Evolutionary conservation across 1,140 invertebrate genomes (phyloP).

Genomic region (Littorina saxatilis): DNA sequence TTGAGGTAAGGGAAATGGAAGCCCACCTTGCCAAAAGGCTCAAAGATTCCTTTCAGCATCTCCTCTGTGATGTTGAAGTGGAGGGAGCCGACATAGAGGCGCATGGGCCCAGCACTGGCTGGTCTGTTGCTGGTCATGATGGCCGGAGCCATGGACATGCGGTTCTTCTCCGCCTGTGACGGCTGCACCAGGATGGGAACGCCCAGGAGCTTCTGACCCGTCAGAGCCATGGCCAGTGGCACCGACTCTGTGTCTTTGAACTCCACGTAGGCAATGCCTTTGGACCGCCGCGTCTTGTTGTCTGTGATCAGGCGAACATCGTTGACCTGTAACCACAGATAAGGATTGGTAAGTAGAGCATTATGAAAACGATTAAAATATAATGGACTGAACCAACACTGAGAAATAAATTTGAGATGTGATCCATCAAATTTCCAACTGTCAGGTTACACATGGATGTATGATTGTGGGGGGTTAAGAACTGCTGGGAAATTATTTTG

Average conservation of each 20-base stretch:
- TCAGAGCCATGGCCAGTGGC: constrained; percentile 95
- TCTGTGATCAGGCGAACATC: constrained; percentile 99
- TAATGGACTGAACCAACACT: too few species aligned
- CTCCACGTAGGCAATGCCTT: constrained; percentile 99
- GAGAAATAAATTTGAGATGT: too few species aligned
- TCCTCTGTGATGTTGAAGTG: constrained; percentile 99
- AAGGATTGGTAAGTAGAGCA: too few species aligned
- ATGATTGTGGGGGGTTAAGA: too few species aligned
- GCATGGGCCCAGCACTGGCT: constrained; percentile 88
- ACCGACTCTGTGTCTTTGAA: constrained; percentile 99
- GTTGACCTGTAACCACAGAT: constrained; percentile 78
- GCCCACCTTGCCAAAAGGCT: constrained; percentile 94
- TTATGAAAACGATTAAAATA: too few species aligned
- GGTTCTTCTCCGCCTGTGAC: constrained; percentile 98
- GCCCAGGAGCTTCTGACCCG: constrained; percentile 96
- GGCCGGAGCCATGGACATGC: constrained; percentile 81
- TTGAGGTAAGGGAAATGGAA: too few species aligned
- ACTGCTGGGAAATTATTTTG: too few species aligned
- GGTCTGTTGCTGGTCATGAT: constrained; percentile 52
- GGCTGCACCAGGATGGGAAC: constrained; percentile 99
- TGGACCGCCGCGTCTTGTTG: constrained; percentile 98
- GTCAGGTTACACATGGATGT: too few species aligned
- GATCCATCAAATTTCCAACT: too few species aligned
- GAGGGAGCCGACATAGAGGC: constrained; percentile 97
- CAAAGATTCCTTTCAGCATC: constrained; percentile 98